Percentiles rank a stretch among this genome's conserved stretches.
phyloP scores from a whole-genome alignment of 1,140 invertebrate genomes.

The Yoshiicerus persimilis region DNA sequence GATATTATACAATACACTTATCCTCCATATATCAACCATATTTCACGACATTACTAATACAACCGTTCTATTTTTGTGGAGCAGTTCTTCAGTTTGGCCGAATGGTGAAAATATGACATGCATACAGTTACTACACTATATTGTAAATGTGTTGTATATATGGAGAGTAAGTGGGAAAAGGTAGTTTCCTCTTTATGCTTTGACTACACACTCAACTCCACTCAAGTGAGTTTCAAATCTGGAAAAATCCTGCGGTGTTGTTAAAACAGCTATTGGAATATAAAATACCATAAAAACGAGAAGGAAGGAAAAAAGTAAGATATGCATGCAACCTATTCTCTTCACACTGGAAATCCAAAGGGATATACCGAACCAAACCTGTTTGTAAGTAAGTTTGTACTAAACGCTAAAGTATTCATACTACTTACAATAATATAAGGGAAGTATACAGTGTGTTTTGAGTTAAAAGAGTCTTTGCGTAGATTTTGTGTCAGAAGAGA shows the following conservation, averaged over 20 bases:
- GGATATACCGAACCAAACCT: background rate
- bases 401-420: background rate
- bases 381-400: background rate
- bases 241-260: conserved; percentile 23
- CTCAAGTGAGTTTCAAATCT: conserved; percentile 5
- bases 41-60: too few relatives aligned
- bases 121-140: background rate
- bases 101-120: background rate
- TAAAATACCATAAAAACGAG: conserved; percentile 21
- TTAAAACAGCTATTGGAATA: conserved; percentile 29
- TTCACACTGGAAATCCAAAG: background rate
- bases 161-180: conserved; percentile 3
- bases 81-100: background rate
- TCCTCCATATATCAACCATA: background rate
- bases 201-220: conserved; percentile 7
- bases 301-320: background rate
- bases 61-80: background rate
- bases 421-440: background rate
- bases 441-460: background rate
- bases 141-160: background rate
- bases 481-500: background rate
- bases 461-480: background rate
- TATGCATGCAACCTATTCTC: background rate
- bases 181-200: conserved; percentile 9
- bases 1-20: background rate